These are phyloP conservation scores for Prunella himalayana DNA, from an alignment of 2,113 vertebrate genomes.

Conservation along the genomic window DNA sequence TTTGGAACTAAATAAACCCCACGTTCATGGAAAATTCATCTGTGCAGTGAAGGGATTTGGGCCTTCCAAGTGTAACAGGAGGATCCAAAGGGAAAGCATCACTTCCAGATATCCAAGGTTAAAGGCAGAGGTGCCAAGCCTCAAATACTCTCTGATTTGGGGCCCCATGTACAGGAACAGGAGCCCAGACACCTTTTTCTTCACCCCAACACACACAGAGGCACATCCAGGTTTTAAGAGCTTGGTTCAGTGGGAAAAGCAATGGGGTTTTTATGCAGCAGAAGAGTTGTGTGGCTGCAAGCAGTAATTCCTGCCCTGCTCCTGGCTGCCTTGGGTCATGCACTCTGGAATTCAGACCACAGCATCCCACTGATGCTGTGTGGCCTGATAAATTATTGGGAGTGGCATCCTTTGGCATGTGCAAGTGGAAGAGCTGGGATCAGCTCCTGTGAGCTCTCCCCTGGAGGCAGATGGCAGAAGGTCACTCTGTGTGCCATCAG, in stretches of 20 bases:
- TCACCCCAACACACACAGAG: background rate
- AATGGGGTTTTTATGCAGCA: background rate
- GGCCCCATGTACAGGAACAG: background rate
- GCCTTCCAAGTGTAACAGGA: background rate
- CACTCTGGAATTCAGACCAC: background rate
- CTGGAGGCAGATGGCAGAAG: background rate
- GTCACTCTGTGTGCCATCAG: background rate
- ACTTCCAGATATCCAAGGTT: background rate
- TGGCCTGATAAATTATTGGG: background rate
- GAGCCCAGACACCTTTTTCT: background rate
- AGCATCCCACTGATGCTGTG: rapidly evolving
- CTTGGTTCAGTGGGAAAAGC: background rate
- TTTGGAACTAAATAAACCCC: background rate
- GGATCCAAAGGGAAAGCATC: background rate
- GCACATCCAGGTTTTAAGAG: background rate
- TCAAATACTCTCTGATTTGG: background rate
- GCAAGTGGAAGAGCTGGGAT: background rate
- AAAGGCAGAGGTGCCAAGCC: background rate
- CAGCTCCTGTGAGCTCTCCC: background rate
- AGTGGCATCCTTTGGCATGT: background rate
- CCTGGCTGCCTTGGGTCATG: background rate
- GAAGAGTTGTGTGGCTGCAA: background rate
- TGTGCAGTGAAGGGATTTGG: background rate
- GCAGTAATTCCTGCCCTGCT: background rate
- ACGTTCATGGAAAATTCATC: background rate